Percentiles rank a stretch among this genome's conserved stretches.
Conservation (phyloP, 2,888 invertebrate species). For the Cheilosia grossa region DNA sequence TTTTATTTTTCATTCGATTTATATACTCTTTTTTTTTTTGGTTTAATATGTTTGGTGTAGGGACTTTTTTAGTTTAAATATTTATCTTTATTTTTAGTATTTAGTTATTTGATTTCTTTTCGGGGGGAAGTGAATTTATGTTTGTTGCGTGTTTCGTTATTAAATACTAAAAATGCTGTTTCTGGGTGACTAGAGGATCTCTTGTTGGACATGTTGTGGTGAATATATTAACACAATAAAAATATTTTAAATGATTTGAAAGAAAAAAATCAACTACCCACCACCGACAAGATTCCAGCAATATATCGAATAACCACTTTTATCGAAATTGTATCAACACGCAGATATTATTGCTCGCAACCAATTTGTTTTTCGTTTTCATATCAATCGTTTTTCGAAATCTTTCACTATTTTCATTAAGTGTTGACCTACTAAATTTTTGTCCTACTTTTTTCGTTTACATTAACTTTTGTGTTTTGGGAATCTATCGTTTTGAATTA, state of each 20-base stretch:
- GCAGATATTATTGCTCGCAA: conserved; percentile 84
- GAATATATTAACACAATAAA: conserved; percentile 49
- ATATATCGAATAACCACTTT: conserved; percentile 82
- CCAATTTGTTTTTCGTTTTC: conserved; percentile 77
- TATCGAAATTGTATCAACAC: conserved; percentile 83
- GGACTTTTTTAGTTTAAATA: conserved; percentile 55
- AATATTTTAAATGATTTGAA: neutral
- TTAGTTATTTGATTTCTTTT: conserved; percentile 50
- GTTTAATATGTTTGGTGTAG: conserved; percentile 72
- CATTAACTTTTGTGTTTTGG: conserved; percentile 1
- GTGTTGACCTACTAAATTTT: conserved; percentile 45
- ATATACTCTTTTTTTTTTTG: conserved; percentile 40
- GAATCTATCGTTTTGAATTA: conserved; percentile 44
- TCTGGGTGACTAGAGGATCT: conserved; percentile 65
- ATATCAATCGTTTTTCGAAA: conserved; percentile 55
- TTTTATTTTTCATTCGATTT: conserved; percentile 70
- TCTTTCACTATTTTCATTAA: conserved; percentile 72
- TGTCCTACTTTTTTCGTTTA: conserved; percentile 56
- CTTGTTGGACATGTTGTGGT: conserved; percentile 69
- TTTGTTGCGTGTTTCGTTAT: conserved; percentile 55
- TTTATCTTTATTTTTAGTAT: conserved; percentile 72
- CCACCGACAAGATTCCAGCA: conserved; percentile 76
- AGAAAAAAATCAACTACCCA: conserved; percentile 33
- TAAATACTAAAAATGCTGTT: conserved; percentile 75
- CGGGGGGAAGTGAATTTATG: conserved; percentile 17